phyloP scores from a whole-genome alignment of 2,113 vertebrate species.

The Glaucomys volans region DNA sequence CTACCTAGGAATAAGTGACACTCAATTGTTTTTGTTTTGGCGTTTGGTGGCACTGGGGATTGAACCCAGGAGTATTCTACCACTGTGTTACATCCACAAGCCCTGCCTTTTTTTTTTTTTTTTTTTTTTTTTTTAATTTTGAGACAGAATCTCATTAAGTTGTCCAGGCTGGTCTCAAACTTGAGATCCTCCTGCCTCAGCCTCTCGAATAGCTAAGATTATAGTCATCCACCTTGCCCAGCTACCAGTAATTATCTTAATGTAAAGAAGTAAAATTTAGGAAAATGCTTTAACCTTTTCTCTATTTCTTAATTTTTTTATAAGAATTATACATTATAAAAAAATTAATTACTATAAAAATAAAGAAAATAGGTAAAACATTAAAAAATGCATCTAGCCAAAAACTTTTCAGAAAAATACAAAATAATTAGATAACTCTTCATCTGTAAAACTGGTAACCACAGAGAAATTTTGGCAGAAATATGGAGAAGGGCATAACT shows the following conservation, averaged over 20 bases:
- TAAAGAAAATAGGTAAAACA: constrained; percentile 33
- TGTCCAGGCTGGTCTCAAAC: neutral
- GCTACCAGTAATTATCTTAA: neutral
- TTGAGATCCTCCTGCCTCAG: neutral
- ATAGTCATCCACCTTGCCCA: neutral
- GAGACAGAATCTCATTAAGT: neutral
- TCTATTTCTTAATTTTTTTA: neutral
- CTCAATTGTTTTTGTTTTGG: neutral
- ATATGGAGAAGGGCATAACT: neutral
- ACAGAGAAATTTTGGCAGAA: constrained; percentile 34
- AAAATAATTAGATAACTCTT: neutral
- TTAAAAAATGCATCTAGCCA: neutral
- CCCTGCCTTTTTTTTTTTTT: neutral
- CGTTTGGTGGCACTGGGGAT: neutral
- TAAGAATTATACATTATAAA: neutral
- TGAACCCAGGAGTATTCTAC: neutral
- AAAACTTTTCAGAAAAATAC: constrained; percentile 38
- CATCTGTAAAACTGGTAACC: constrained; percentile 42
- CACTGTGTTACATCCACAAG: neutral
- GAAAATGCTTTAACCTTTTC: neutral
- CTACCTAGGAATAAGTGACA: neutral
- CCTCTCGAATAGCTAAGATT: neutral
- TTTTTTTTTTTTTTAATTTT: neutral
- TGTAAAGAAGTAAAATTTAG: neutral
- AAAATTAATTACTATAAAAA: constrained; percentile 38